Base-by-base conservation (phyloP, 1,140 invertebrate genomes). In the Trichonephila inaurata region DNA sequence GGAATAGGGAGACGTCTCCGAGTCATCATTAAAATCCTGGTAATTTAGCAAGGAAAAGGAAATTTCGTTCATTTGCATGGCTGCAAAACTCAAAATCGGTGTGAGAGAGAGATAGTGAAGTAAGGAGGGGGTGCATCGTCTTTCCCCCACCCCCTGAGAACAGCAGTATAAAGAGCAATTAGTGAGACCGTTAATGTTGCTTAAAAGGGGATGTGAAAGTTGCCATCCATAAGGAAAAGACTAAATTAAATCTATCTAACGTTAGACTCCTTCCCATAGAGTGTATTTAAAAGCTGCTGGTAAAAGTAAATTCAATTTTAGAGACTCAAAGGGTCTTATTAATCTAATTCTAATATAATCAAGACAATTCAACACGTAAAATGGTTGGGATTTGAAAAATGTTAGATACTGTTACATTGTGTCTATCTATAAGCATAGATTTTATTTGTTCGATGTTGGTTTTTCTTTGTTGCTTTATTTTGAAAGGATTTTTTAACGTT, bases 11-110 rank as follows among this genome's bases (percentile, higher is more conserved):
- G 28, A 40, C 72, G 33, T 77, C 33, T 33, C 69, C 12, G 72
- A 77, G 72, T 40, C 72, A 77, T 77, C 72, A 77, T 77, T 77
- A 77, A 77, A 77, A 77, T 77, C 72, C 72, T 77, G 72, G 72
- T 77, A 77, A 77, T 77, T 77, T 77, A 77, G 28, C 72, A 77
- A 33, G 72, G 72, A 77, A 77, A 77, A 77, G 72, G 72, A 77
- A 77, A 77, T 77, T 77, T 77, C 33, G 72, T 28, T 33, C 72
- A 77, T 77, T 77, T 77, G 72, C 72, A 77, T 77, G 24, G 72
- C 33, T 77, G 72, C 72, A 77, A 77, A 77, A 77, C 72, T 77
- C 28, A 40, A 77, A 77, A 33, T 77, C 72, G 72, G 72, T 51
- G 51, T 33, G 72, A 40, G 28, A 33, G 72, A 33, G 28, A 77